phyloP scores from a whole-genome alignment of 2,797 vertebrate genomes.

The Chaetodon trifasciatus region DNA sequence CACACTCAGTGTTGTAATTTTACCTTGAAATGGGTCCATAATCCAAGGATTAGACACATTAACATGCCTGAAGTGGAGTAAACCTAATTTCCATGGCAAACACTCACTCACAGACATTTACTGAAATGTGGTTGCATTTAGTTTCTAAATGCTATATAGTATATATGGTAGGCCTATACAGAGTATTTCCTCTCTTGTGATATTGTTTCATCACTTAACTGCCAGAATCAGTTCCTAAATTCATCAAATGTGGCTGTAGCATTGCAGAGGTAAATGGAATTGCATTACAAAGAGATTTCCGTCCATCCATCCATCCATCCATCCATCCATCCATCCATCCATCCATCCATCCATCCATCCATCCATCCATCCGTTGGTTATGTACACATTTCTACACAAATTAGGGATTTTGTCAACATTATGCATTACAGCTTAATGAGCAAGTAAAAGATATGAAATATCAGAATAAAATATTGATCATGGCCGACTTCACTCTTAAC shows the following conservation, averaged over 20 bases:
- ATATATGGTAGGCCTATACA: background rate
- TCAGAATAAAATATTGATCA: background rate
- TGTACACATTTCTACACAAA: background rate
- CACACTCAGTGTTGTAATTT: conserved; percentile 75
- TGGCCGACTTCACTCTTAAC: background rate
- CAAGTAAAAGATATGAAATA: background rate
- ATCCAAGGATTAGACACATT: conserved; percentile 79
- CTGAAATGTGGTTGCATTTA: background rate
- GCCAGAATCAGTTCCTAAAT: background rate
- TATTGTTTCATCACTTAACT: background rate
- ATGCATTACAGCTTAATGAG: background rate
- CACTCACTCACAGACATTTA: conserved; percentile 35
- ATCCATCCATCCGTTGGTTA: background rate
- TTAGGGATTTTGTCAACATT: background rate
- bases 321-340: no score
- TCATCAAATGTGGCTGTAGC: background rate
- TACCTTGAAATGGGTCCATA: conserved; percentile 77
- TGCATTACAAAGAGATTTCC: background rate
- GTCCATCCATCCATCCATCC: no score
- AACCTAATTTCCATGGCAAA: conserved; percentile 74
- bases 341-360: no score
- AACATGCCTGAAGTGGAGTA: conserved; percentile 73
- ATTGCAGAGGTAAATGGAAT: background rate
- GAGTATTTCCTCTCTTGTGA: background rate
- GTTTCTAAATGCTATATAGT: background rate